phyloP scores from a whole-genome alignment of 30 jellyfish, hydroid and myxozoan species.

The Aurelia sp. region DNA sequence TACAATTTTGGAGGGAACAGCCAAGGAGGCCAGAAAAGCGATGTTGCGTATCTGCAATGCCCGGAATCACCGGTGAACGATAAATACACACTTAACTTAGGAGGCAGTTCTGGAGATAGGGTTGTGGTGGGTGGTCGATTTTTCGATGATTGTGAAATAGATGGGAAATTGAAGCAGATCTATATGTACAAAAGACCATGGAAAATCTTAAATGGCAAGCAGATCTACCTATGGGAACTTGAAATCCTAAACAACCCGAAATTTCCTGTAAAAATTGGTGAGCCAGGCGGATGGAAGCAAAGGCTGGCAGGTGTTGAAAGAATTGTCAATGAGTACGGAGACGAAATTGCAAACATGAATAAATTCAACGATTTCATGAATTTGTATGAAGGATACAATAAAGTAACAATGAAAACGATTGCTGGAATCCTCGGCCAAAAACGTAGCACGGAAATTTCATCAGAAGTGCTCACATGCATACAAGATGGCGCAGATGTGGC shows the following conservation, averaged over 20 bases:
- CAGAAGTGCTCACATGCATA: slow-evolving; percentile 17
- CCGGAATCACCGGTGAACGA: not conserved
- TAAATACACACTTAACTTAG: slow-evolving; percentile 4
- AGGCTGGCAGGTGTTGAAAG: slow-evolving; percentile 14
- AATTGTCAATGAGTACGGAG: slow-evolving; percentile 36
- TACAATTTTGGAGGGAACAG: not conserved
- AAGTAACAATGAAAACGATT: slow-evolving; percentile 28
- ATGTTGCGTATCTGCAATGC: not conserved
- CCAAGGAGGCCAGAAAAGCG: not conserved
- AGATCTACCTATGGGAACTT: not conserved
- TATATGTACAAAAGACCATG: not conserved
- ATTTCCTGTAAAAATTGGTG: slow-evolving; percentile 4
- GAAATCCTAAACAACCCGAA: not conserved
- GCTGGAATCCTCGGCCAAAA: not conserved
- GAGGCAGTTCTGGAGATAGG: slow-evolving; percentile 9
- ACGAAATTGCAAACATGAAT: slow-evolving; percentile 1
- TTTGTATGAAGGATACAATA: slow-evolving; percentile 14
- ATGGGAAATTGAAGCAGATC: not conserved
- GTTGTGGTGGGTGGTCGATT: slow-evolving; percentile 3
- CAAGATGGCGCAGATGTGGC: not conserved
- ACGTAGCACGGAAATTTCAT: slow-evolving; percentile 27
- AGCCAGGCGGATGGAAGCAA: slow-evolving; percentile 6
- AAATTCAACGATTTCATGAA: not conserved
- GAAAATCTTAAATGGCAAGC: slow-evolving; percentile 5
- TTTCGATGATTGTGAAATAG: slow-evolving; percentile 4